phyloP scores from a whole-genome alignment of 2,113 vertebrate genomes.

The Xiphorhynchus elegans region DNA sequence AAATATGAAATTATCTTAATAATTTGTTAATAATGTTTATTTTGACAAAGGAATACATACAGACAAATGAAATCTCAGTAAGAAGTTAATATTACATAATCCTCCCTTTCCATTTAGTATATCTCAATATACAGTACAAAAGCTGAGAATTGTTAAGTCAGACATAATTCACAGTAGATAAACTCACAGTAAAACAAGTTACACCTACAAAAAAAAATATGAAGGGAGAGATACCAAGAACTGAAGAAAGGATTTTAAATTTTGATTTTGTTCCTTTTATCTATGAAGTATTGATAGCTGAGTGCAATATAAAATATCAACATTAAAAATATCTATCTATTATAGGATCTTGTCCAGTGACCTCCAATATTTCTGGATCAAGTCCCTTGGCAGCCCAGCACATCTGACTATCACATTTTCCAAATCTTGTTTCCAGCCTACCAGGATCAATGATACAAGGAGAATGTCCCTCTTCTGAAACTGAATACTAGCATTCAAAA shows the following conservation, averaged over 20 bases:
- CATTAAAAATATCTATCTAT: background rate
- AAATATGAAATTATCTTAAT: background rate
- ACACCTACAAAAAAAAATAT: background rate
- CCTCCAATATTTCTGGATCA: background rate
- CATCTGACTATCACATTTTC: background rate
- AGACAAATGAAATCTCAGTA: background rate
- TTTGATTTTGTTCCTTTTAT: background rate
- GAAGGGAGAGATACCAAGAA: background rate
- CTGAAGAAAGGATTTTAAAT: background rate
- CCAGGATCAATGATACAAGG: background rate
- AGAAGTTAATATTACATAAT: background rate
- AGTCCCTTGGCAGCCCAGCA: background rate
- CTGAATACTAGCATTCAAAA: background rate
- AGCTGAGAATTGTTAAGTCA: background rate
- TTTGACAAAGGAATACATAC: background rate
- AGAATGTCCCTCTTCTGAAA: background rate
- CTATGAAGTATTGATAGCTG: background rate
- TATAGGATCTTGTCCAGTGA: background rate
- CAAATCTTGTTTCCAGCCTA: background rate
- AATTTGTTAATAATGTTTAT: background rate
- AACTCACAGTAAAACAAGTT: background rate
- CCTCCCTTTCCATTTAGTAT: background rate
- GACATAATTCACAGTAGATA: background rate
- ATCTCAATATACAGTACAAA: background rate
- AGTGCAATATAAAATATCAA: background rate